These are phyloP conservation scores for Drosophila nr. perissopoda DNA, from an alignment of 2,888 invertebrate genomes.

Conservation along the genomic window DNA sequence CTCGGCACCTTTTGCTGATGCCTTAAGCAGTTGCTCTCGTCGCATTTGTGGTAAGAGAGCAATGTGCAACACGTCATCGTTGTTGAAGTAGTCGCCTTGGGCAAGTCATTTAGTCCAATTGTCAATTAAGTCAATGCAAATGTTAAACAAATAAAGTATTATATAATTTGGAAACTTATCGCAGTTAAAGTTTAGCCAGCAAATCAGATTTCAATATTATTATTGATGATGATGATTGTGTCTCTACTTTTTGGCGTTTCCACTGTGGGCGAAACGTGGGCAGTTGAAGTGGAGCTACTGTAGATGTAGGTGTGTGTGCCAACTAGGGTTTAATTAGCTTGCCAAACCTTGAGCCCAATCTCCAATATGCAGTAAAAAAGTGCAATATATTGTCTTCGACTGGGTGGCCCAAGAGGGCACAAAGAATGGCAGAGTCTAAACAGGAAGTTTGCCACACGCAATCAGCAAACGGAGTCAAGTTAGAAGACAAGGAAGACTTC, in stretches of 20 bases:
- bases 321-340: conserved; percentile 68
- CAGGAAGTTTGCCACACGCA: conserved; percentile 79
- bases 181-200: conserved; percentile 23
- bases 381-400: conserved; percentile 62
- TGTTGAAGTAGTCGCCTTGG: conserved; percentile 32
- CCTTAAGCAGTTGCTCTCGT: conserved; percentile 23
- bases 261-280: conserved; percentile 63
- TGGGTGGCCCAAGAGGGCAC: conserved; percentile 66
- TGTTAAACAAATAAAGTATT: conserved; percentile 61
- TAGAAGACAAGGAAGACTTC: conserved; percentile 48
- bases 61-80: conserved; percentile 66
- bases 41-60: conserved; percentile 17
- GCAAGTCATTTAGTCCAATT: conserved; percentile 56
- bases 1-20: conserved; percentile 17
- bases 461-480: conserved; percentile 56
- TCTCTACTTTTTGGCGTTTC: conserved; percentile 8
- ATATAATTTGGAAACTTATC: conserved; percentile 50
- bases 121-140: conserved; percentile 72
- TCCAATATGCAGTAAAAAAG: conserved; percentile 57
- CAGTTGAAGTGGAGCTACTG: conserved; percentile 66
- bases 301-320: conserved; percentile 16
- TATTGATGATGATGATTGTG: conserved; percentile 30
- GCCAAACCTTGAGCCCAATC: conserved; percentile 71
- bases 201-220: conserved; percentile 24
- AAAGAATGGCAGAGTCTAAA: conserved; percentile 30